Evolutionary conservation across 1,140 invertebrate species (phyloP).

Genomic region (Lordiphosa clarofinis): DNA sequence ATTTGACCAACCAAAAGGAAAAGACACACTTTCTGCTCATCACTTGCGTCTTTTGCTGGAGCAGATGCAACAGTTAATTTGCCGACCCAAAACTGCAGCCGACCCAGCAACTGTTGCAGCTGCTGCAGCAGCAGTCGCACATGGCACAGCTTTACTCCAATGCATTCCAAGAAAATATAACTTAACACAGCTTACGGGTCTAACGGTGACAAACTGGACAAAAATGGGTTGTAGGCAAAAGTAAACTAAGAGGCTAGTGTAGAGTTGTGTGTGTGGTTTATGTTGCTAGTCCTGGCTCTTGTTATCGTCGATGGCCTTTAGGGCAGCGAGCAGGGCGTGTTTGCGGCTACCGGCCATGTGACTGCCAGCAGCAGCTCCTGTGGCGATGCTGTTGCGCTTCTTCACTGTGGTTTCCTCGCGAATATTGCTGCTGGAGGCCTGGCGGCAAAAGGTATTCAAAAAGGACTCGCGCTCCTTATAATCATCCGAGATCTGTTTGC

Average conservation of each 20-base stretch:
- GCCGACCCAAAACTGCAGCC: background rate
- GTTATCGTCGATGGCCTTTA: conserved; percentile 83
- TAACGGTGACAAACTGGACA: conserved; percentile 30
- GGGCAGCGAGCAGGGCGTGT: conserved; percentile 83
- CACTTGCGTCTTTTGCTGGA: conserved; percentile 6
- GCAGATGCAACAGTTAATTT: conserved; percentile 27
- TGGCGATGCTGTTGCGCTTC: conserved; percentile 65
- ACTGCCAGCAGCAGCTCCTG: conserved; percentile 42
- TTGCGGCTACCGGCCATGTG: conserved; percentile 80
- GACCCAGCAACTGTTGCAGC: conserved; percentile 24
- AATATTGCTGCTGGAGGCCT: conserved; percentile 47
- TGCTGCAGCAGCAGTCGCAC: conserved; percentile 6
- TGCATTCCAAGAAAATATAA: conserved; percentile 62
- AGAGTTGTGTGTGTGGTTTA: background rate
- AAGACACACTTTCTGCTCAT: conserved; percentile 16
- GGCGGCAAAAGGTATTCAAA: conserved; percentile 70
- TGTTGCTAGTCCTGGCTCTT: conserved; percentile 58
- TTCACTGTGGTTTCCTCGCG: conserved; percentile 55
- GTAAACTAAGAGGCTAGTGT: conserved; percentile 12
- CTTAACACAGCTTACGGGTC: conserved; percentile 55
- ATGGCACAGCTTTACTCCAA: conserved; percentile 37
- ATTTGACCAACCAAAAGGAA: too few species aligned
- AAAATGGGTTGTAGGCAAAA: conserved; percentile 19
- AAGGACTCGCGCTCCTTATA: conserved; percentile 73
- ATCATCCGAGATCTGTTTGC: conserved; percentile 70